These are phyloP conservation scores for Protonemura montana DNA, from an alignment of 2,888 invertebrate species.

Conservation along the genomic window DNA sequence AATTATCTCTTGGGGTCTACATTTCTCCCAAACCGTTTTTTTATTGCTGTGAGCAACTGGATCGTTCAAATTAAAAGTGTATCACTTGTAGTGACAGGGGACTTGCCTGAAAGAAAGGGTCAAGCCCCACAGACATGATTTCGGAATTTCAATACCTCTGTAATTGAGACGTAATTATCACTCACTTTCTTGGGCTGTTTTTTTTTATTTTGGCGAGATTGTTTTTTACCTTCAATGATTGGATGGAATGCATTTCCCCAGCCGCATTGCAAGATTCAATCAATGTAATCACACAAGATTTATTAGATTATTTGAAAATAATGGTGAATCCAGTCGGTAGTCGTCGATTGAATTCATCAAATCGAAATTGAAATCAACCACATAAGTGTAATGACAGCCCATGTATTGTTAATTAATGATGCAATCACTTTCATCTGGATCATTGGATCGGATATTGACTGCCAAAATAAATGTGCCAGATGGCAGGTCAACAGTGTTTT, in stretches of 20 bases:
- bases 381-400: not conserved
- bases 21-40: not conserved
- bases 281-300: not conserved
- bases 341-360: not conserved
- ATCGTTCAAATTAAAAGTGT: slow-evolving; percentile 1
- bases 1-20: not conserved
- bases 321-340: not conserved
- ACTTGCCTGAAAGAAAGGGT: not conserved
- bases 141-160: not conserved
- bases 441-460: not conserved
- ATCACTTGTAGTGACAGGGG: not conserved
- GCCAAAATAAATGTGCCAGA: slow-evolving; percentile 19
- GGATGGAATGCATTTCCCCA: not conserved
- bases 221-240: not conserved
- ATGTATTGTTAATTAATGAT: not conserved
- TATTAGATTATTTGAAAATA: not conserved
- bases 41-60: not conserved
- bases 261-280: not conserved
- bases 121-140: not conserved
- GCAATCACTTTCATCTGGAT: slow-evolving; percentile 7
- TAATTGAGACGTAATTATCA: not conserved
- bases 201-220: not conserved
- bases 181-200: not conserved
- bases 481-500: slow-evolving; percentile 14
- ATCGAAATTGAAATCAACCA: slow-evolving; percentile 7